Evolutionary conservation across 1,140 invertebrate species (phyloP).

Genomic region (Heliconius hewitsoni): DNA sequence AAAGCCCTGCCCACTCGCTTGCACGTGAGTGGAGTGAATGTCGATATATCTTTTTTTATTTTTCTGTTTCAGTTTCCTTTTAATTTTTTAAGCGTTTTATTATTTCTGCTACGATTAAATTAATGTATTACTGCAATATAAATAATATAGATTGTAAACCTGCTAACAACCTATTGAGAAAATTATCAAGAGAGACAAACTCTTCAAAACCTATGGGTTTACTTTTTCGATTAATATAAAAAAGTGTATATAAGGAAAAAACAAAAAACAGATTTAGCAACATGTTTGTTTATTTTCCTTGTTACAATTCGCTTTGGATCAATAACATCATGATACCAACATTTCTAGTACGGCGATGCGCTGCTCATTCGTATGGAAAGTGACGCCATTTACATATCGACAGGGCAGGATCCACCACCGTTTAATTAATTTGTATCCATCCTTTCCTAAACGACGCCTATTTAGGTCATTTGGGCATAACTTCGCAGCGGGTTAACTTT

Average conservation of each 20-base stretch:
- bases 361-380: constrained; percentile 21
- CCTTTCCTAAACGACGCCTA: constrained; percentile 21
- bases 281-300: background rate
- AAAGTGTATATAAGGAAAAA: no score
- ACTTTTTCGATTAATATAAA: no score
- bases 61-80: background rate
- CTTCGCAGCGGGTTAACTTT: constrained; percentile 16
- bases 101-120: background rate
- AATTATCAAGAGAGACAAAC: no score
- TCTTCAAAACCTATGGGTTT: no score
- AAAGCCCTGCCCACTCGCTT: constrained; percentile 22
- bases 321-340: constrained; percentile 11
- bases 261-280: no score
- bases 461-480: constrained; percentile 28
- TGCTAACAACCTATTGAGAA: no score
- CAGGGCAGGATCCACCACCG: constrained; percentile 15
- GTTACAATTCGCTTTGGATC: background rate
- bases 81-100: background rate
- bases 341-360: constrained; percentile 5
- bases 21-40: constrained; percentile 17
- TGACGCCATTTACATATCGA: constrained; percentile 26
- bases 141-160: no score
- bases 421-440: constrained; percentile 30
- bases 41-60: background rate
- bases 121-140: background rate